Conservation (phyloP, 1,140 invertebrate genomes). For the Hesperophylax magnus region DNA sequence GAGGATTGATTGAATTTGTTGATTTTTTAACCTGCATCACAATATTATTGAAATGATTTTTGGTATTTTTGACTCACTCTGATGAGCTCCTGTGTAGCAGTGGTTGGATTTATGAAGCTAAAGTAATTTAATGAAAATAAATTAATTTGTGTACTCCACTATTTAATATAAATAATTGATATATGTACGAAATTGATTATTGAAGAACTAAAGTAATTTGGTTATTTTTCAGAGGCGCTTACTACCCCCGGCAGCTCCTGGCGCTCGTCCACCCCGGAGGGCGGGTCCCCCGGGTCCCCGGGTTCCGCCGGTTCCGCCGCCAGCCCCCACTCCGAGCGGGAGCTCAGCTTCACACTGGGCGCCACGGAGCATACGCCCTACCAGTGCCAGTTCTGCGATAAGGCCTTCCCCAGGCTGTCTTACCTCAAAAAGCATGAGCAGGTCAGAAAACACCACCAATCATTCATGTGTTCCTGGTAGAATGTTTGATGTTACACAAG, state of each 20-base stretch:
- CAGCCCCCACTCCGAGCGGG: conserved; percentile 71
- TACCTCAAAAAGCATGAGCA: conserved; percentile 95
- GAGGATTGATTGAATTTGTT: no score
- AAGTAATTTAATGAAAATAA: no score
- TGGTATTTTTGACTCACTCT: no score
- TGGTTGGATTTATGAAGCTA: no score
- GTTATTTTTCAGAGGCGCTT: conserved; percentile 72
- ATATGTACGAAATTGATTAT: no score
- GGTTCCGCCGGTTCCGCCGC: conserved; percentile 71
- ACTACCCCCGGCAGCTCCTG: conserved; percentile 77
- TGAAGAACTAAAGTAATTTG: no score
- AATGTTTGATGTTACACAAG: no score
- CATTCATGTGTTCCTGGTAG: background rate
- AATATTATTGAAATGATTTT: no score
- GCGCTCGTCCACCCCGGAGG: conserved; percentile 74
- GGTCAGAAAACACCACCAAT: conserved; percentile 71
- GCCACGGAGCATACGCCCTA: conserved; percentile 85
- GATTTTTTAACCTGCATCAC: no score
- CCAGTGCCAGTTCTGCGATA: conserved; percentile 92
- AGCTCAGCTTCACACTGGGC: conserved; percentile 77
- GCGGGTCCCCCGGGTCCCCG: conserved; percentile 72
- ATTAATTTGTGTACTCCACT: no score
- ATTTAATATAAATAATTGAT: no score
- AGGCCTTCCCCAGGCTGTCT: conserved; percentile 88
- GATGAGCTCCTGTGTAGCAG: no score